phyloP scores from a whole-genome alignment of 2,113 vertebrate species.

The Mola mola region DNA sequence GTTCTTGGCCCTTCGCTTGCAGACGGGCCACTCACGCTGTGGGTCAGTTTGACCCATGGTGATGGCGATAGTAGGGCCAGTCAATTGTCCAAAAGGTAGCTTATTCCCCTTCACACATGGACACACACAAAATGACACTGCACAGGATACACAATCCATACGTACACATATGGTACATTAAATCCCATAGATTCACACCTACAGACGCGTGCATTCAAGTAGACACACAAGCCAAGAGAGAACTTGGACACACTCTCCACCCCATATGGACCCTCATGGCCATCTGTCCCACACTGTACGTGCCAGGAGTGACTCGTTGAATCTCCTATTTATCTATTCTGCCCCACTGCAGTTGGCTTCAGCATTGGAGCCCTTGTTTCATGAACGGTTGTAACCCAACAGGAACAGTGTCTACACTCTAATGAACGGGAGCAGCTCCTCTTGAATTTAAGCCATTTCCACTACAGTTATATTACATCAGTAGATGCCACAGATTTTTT shows the following conservation, averaged over 20 bases:
- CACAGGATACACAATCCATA: constrained; percentile 36
- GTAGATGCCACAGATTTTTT: too few relatives aligned
- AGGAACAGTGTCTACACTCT: constrained; percentile 28
- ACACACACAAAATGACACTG: not conserved
- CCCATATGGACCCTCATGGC: constrained; percentile 73
- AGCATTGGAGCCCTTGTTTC: constrained; percentile 32
- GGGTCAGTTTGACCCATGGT: constrained; percentile 63
- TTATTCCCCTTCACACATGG: constrained; percentile 19
- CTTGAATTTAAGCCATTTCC: constrained; percentile 8
- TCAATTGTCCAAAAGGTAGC: constrained; percentile 2
- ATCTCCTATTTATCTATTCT: constrained; percentile 42
- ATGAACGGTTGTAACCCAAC: constrained; percentile 53
- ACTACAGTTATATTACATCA: not conserved
- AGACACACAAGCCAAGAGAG: constrained; percentile 49
- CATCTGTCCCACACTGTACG: constrained; percentile 68
- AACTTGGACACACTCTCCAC: constrained; percentile 51
- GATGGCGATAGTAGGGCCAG: constrained; percentile 3
- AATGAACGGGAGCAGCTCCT: constrained; percentile 34
- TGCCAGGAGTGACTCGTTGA: constrained; percentile 64
- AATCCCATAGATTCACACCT: constrained; percentile 32
- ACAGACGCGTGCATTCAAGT: constrained; percentile 18
- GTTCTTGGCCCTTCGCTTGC: constrained; percentile 50
- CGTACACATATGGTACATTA: constrained; percentile 14
- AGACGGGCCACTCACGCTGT: constrained; percentile 45
- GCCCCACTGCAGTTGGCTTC: constrained; percentile 33